Conservation (phyloP, 2,797 vertebrate genomes). For the Sebastes trivittatus region DNA sequence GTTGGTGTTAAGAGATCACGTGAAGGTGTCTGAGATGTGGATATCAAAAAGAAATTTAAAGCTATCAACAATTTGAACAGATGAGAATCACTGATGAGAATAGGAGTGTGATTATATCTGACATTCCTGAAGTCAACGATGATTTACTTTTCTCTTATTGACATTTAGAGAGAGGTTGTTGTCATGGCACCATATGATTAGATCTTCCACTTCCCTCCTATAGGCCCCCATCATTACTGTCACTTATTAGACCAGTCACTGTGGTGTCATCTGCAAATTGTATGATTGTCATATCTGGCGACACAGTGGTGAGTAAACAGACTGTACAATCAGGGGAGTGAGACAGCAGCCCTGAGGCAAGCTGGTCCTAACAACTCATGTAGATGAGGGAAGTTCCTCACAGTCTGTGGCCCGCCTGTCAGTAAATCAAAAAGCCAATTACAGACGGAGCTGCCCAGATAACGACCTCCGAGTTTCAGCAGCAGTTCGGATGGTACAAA, state of each 20-base stretch:
- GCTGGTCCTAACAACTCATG: not conserved
- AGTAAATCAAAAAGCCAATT: no score
- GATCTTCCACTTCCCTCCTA: not conserved
- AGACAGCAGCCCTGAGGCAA: not conserved
- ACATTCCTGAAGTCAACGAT: no score
- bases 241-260: not conserved
- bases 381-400: not conserved
- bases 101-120: no score
- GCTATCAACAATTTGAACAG: not conserved
- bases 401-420: no score
- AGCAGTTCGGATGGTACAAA: no score
- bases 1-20: not conserved
- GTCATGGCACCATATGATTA: not conserved
- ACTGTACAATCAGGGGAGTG: no score
- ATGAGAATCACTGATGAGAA: not conserved
- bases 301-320: not conserved
- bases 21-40: no score
- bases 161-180: not conserved
- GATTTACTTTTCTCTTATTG: not conserved
- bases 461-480: no score
- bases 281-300: not conserved
- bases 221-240: not conserved
- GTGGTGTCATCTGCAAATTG: not conserved
- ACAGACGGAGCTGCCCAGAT: no score
- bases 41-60: no score